phyloP scores from a whole-genome alignment of 2,797 vertebrate genomes.

The Neopelma chrysocephalum region DNA sequence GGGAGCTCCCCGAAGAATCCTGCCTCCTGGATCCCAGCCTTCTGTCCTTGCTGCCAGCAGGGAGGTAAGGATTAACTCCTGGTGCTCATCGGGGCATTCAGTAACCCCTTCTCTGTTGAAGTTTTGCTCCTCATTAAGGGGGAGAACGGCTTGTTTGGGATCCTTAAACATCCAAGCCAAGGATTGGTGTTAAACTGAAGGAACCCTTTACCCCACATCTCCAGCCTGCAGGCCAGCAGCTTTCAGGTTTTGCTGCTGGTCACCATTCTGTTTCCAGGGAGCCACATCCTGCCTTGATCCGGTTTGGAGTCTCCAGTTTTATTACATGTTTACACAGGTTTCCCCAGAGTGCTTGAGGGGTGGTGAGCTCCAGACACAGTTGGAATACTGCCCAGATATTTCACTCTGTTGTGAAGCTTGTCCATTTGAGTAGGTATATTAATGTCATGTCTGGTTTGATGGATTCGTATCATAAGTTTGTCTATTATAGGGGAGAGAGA shows the following conservation, averaged over 20 bases:
- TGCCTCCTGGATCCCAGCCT: conserved; percentile 91
- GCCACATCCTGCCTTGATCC: conserved; percentile 9
- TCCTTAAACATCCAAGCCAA: conserved; percentile 12
- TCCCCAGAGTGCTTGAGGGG: conserved; percentile 62
- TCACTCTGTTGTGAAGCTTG: conserved; percentile 65
- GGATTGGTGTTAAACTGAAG: not conserved
- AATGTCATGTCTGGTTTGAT: conserved; percentile 63
- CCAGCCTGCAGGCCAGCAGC: not conserved
- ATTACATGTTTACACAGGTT: conserved; percentile 67
- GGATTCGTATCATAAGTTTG: conserved; percentile 43
- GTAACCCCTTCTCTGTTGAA: not conserved
- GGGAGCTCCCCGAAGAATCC: conserved; percentile 89
- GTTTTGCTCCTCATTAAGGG: not conserved
- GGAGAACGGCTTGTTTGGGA: conserved; percentile 6
- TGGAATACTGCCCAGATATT: conserved; percentile 68
- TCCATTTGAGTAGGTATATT: conserved; percentile 63
- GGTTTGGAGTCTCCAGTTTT: conserved; percentile 62
- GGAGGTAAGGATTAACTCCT: conserved; percentile 81
- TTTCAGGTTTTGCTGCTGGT: conserved; percentile 37
- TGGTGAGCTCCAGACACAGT: conserved; percentile 58
- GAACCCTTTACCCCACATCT: not conserved
- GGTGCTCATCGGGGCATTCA: not conserved
- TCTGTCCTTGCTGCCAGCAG: conserved; percentile 86
- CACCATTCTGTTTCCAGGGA: conserved; percentile 47
- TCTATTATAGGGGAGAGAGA: conserved; percentile 16